Evolutionary conservation across 2,797 vertebrate species (phyloP).

Genomic region (Acanthis flammea): DNA sequence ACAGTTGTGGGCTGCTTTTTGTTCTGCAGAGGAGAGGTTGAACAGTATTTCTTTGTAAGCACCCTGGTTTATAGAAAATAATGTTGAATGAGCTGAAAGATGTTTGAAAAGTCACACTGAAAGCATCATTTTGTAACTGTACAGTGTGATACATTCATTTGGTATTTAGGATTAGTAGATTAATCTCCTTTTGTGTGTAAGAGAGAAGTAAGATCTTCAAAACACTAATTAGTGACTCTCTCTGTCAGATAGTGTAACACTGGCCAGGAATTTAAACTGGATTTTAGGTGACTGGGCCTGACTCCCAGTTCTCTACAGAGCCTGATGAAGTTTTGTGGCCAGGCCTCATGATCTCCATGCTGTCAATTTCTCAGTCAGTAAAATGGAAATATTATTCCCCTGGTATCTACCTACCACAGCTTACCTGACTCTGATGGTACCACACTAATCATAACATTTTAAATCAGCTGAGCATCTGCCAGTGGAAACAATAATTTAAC

Average conservation of each 20-base stretch:
- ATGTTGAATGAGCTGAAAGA: constrained; percentile 45
- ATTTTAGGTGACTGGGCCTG: neutral
- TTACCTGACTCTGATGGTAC: neutral
- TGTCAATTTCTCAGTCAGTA: neutral
- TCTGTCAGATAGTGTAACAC: neutral
- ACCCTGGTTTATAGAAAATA: constrained; percentile 37
- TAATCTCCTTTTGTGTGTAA: neutral
- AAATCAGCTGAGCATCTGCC: neutral
- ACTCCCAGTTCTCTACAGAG: neutral
- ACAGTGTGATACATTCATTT: neutral
- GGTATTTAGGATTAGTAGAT: neutral
- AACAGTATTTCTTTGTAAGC: constrained; percentile 44
- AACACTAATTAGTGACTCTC: neutral
- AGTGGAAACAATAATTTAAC: neutral
- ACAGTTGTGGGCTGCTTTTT: constrained; percentile 40
- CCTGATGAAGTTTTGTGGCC: neutral
- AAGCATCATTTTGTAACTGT: neutral
- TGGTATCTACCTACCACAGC: neutral
- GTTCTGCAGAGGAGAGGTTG: constrained; percentile 17
- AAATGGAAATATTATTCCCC: neutral
- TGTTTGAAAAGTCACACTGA: constrained; percentile 1
- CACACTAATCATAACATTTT: neutral
- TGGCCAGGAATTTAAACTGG: neutral
- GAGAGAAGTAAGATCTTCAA: neutral
- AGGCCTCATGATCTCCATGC: neutral